Evolutionary conservation across 2,797 vertebrate genomes (phyloP).

Genomic region (Chrysolophus pictus): DNA sequence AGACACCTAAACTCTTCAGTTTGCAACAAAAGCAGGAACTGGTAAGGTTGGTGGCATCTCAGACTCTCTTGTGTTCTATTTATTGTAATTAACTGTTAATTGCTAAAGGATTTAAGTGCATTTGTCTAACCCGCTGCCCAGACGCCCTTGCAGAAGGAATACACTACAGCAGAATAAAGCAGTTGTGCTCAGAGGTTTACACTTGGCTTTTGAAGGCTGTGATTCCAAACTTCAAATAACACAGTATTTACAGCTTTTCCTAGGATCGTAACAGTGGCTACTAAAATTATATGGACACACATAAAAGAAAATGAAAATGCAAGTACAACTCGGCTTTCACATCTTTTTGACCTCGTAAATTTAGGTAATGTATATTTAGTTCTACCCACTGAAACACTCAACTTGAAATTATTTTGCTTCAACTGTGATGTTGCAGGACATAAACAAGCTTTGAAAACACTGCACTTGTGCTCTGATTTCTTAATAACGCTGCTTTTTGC

Average conservation of each 20-base stretch:
- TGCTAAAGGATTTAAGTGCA: background rate
- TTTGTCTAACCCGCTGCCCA: background rate
- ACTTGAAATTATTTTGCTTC: background rate
- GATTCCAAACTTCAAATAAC: conserved; percentile 4
- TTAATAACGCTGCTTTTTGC: background rate
- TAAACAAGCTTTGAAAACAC: background rate
- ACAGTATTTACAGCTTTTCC: conserved; percentile 2
- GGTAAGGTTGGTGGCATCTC: background rate
- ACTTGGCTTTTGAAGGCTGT: conserved; percentile 3
- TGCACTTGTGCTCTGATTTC: background rate
- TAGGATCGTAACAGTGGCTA: background rate
- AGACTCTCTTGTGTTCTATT: background rate
- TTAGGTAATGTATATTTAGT: background rate
- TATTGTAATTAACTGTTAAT: fast-evolving
- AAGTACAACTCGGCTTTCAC: background rate
- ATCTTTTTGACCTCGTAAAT: background rate
- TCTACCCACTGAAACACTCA: background rate
- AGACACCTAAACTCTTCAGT: background rate
- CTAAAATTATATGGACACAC: background rate
- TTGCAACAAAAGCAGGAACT: background rate
- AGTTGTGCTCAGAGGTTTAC: background rate
- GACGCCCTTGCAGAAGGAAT: background rate
- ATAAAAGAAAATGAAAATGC: conserved; percentile 27
- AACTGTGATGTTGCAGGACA: background rate
- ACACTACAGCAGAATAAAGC: background rate